A percentile compares a stretch with the other conserved stretches of the same genome.
Evolutionary conservation across 2,888 invertebrate genomes (phyloP).

Genomic region (Ptychoptera albimana): DNA sequence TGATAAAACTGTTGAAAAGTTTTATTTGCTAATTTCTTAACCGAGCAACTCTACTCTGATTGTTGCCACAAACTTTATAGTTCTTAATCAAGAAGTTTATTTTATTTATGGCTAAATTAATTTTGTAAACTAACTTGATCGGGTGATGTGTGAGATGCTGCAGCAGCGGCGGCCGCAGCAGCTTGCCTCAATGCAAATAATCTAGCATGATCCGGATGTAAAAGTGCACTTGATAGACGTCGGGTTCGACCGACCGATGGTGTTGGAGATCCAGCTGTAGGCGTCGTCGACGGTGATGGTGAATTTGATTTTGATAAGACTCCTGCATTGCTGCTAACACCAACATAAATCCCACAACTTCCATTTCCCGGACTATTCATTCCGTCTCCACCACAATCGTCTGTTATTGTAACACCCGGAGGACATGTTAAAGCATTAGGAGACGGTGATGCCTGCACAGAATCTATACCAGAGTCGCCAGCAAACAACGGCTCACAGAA

Average conservation of each 20-base stretch:
- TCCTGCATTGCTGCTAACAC: background rate
- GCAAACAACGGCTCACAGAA: slow-evolving; percentile 35
- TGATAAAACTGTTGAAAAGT: background rate
- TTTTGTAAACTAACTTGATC: slow-evolving; percentile 17
- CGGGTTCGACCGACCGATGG: slow-evolving; percentile 24
- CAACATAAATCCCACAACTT: background rate
- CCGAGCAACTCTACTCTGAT: too few relatives aligned
- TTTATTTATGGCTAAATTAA: background rate
- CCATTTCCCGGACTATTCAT: background rate
- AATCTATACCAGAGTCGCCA: slow-evolving; percentile 56
- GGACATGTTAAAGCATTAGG: slow-evolving; percentile 31
- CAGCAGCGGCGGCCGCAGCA: slow-evolving; percentile 22
- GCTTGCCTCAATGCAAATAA: slow-evolving; percentile 34
- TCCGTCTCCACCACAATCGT: background rate
- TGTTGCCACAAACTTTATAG: too few relatives aligned
- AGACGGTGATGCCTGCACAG: slow-evolving; percentile 47
- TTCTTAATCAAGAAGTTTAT: too few relatives aligned
- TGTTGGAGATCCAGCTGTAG: slow-evolving; percentile 27
- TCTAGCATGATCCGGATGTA: slow-evolving; percentile 55
- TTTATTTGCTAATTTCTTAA: too few relatives aligned
- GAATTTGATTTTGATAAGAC: slow-evolving; percentile 22
- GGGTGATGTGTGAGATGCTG: slow-evolving; percentile 25
- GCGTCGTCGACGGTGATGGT: slow-evolving; percentile 26
- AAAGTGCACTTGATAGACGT: slow-evolving; percentile 40
- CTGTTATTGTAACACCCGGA: slow-evolving; percentile 16